A percentile compares a stretch with the other conserved stretches of the same genome.
These are phyloP conservation scores for Drosophila mimetica DNA, from an alignment of 2,888 invertebrate genomes.

Conservation along the genomic window DNA sequence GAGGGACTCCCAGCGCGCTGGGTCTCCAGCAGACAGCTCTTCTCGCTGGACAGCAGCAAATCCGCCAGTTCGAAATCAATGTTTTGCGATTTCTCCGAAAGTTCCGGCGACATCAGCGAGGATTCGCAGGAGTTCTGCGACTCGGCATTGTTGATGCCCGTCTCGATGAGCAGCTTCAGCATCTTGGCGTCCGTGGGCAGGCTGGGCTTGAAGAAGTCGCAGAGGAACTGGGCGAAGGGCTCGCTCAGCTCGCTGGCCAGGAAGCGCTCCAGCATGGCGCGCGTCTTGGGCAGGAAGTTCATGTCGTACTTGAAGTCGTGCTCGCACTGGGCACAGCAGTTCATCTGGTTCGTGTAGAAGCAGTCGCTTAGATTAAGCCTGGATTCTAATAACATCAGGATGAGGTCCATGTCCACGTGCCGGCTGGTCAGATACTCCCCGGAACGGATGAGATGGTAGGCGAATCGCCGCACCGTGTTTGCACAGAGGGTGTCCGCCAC, in stretches of 20 bases:
- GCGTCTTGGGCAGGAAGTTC: slow-evolving; percentile 83
- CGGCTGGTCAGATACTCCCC: slow-evolving; percentile 87
- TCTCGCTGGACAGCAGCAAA: slow-evolving; percentile 83
- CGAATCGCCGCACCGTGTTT: slow-evolving; percentile 90
- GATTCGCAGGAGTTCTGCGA: slow-evolving; percentile 84
- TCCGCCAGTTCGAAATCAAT: slow-evolving; percentile 84
- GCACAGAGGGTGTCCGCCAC: slow-evolving; percentile 89
- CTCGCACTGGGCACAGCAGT: slow-evolving; percentile 84
- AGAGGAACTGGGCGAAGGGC: slow-evolving; percentile 84
- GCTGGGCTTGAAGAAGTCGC: slow-evolving; percentile 86
- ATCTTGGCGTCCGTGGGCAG: slow-evolving; percentile 89
- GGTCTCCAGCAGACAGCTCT: slow-evolving; percentile 83
- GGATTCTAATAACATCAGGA: slow-evolving; percentile 83
- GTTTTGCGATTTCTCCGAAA: slow-evolving; percentile 84
- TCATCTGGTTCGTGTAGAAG: slow-evolving; percentile 85
- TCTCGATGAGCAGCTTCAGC: slow-evolving; percentile 89
- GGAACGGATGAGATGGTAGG: slow-evolving; percentile 88
- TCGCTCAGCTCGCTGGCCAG: slow-evolving; percentile 84
- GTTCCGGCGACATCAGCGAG: slow-evolving; percentile 84
- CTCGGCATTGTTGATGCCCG: slow-evolving; percentile 88
- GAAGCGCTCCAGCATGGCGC: slow-evolving; percentile 83
- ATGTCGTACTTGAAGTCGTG: slow-evolving; percentile 83
- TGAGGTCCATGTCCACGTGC: slow-evolving; percentile 82
- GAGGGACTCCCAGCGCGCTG: slow-evolving; percentile 83
- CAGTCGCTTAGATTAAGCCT: slow-evolving; percentile 84